Percentiles rank a stretch among this genome's conserved stretches.
Evolutionary conservation across 1,140 invertebrate species (phyloP).

Genomic region (Episyrphus balteatus): DNA sequence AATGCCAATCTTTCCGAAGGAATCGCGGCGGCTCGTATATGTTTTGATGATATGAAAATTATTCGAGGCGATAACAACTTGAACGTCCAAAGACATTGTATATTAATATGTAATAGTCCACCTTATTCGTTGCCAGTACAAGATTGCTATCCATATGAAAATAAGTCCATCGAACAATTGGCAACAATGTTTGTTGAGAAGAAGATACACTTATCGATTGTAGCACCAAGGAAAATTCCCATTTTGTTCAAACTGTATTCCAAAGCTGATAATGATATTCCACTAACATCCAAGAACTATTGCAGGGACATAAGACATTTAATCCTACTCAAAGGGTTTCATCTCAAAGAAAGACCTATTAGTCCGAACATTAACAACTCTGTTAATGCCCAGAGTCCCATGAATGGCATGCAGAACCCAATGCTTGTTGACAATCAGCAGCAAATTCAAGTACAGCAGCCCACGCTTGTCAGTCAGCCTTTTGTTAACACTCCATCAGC

Average conservation of each 20-base stretch:
- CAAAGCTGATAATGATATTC: constrained; percentile 74
- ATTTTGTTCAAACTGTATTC: constrained; percentile 66
- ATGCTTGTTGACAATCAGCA: neutral
- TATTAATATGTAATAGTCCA: constrained; percentile 86
- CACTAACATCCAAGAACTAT: constrained; percentile 77
- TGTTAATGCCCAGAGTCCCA: constrained; percentile 26
- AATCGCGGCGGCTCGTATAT: constrained; percentile 58
- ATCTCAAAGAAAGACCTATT: constrained; percentile 67
- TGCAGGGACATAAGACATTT: constrained; percentile 78
- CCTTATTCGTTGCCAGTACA: constrained; percentile 77
- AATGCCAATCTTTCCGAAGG: constrained; percentile 85
- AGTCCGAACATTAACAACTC: constrained; percentile 48
- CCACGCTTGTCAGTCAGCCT: neutral
- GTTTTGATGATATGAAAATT: constrained; percentile 69
- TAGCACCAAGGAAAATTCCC: constrained; percentile 80
- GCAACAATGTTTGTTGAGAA: constrained; percentile 62
- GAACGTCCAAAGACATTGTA: constrained; percentile 61
- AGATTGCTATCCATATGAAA: constrained; percentile 60
- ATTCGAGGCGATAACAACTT: constrained; percentile 34
- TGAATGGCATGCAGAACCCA: constrained; percentile 12
- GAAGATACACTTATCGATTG: constrained; percentile 74
- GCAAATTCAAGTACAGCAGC: constrained; percentile 9
- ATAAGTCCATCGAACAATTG: constrained; percentile 63
- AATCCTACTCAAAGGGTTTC: constrained; percentile 65
- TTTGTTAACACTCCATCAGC: constrained; percentile 8